Percentiles rank a stretch among this genome's conserved stretches.
phyloP scores from a whole-genome alignment of 2,113 vertebrate species.

The Nesospiza acunhae region DNA sequence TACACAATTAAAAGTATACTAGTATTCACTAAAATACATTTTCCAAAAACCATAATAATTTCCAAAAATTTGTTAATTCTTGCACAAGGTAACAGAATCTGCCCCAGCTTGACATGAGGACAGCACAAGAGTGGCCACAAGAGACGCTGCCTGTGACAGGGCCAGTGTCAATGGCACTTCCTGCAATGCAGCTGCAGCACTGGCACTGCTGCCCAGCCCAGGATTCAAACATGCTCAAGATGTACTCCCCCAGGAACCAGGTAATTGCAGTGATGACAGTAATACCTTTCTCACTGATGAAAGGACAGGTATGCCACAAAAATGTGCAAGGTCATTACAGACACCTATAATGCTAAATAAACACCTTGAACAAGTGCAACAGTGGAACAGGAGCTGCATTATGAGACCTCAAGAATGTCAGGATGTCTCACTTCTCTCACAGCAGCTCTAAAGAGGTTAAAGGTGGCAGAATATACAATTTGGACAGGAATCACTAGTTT shows the following conservation, averaged over 20 bases:
- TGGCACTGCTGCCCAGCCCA: not conserved
- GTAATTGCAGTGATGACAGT: not conserved
- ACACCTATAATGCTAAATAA: not conserved
- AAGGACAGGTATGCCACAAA: not conserved
- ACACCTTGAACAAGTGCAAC: not conserved
- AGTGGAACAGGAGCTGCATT: not conserved
- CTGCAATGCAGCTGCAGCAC: accelerated
- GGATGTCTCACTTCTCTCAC: accelerated
- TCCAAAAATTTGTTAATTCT: not conserved
- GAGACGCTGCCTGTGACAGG: not conserved
- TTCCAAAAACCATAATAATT: not conserved
- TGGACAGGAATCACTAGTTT: not conserved
- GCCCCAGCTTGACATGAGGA: not conserved
- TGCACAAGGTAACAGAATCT: not conserved
- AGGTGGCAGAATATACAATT: not conserved
- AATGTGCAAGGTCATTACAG: not conserved
- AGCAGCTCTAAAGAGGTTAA: not conserved
- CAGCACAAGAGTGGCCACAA: not conserved
- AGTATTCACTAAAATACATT: not conserved
- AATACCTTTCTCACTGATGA: not conserved
- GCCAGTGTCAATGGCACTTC: accelerated
- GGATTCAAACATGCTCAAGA: not conserved
- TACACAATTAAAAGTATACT: not conserved
- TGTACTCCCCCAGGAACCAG: not conserved
- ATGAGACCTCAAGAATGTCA: not conserved